phyloP scores from a whole-genome alignment of 1,140 invertebrate species.

The Cydia pomonella region DNA sequence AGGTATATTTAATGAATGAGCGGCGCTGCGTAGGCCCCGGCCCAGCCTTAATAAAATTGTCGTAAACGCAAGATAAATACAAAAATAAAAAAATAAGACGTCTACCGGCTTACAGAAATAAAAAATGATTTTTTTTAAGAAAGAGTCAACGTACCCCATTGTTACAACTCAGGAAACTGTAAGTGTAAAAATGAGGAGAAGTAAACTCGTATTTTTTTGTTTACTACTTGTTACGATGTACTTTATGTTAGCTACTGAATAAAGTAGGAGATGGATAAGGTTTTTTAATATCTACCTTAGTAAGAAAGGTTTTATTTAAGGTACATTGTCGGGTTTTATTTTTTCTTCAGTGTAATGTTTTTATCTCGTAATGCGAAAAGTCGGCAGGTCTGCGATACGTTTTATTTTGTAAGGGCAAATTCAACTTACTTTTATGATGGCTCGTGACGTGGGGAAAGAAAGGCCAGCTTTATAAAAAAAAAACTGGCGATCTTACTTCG shows the following conservation, averaged over 20 bases:
- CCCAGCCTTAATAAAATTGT: conserved; percentile 72
- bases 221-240: conserved; percentile 28
- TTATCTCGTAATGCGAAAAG: conserved; percentile 7
- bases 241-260: conserved; percentile 32
- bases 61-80: conserved; percentile 70
- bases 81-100: conserved; percentile 55
- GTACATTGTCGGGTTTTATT: conserved; percentile 25
- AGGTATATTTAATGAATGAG: conserved; percentile 66
- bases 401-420: neutral
- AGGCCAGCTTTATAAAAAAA: neutral
- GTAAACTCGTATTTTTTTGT: conserved; percentile 26
- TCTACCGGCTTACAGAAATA: conserved; percentile 46
- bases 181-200: conserved; percentile 40
- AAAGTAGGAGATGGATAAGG: conserved; percentile 32
- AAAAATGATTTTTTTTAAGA: conserved; percentile 43
- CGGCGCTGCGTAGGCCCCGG: conserved; percentile 58
- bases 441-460: neutral
- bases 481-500: neutral
- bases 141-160: conserved; percentile 58
- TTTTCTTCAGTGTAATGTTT: conserved; percentile 27
- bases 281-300: conserved; percentile 31
- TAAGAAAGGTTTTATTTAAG: conserved; percentile 28
- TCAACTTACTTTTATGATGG: neutral
- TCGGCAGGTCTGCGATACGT: neutral
- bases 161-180: conserved; percentile 43